Base-by-base conservation (phyloP, 2,797 vertebrate genomes). In the Rhynchonycteris naso region DNA sequence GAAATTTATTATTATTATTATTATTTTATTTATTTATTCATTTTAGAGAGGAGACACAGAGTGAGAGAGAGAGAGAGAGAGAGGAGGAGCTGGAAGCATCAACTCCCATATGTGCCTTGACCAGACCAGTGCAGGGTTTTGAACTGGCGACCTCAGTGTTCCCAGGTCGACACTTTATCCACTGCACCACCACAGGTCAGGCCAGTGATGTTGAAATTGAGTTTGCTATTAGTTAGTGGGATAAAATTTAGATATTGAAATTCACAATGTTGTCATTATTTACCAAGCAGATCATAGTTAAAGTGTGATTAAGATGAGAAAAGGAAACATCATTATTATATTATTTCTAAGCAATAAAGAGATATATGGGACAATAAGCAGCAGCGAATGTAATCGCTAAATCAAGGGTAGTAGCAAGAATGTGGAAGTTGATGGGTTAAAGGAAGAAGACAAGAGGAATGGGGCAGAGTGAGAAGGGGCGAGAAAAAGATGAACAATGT, bases 201-300 rank as follows among this genome's bases (percentile, higher is more conserved):
- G n/a, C n/a, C 19, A 76, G 5, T 85, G 54, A 81, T 74, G 30
- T 35, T 93, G 88, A 61, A 66, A 43, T 85, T 93, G 74, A 85
- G 18, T 88, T 85, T 87, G 33, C 50, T 50, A 61, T 93, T 97
- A 38, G 59, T 84, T 38, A 85, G 18, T 8, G 10, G 54, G 43
- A 78, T 89, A 38, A 93, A 78, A 24, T 21, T 79, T 92, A 78
- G 35, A 24, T 69, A 66, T 7, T 69, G 30, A 76, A 50, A 89
- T 80, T 30, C 58, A 85, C 65, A 74, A 30, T 94, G 11, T 76
- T 84, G 26, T 78, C 21, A 65, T 91, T 90, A 80, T 69, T 90
- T 83, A 56, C 33, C 61, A 56, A 33, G 28, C 22, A 76, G 28
- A 38, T 35, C 30, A n/a, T 85, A 65, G 21, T 82, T 87, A 74